A percentile compares a stretch with the other conserved stretches of the same genome.
Conservation (phyloP, 2,113 vertebrate species). For the Cavia porcellus region DNA sequence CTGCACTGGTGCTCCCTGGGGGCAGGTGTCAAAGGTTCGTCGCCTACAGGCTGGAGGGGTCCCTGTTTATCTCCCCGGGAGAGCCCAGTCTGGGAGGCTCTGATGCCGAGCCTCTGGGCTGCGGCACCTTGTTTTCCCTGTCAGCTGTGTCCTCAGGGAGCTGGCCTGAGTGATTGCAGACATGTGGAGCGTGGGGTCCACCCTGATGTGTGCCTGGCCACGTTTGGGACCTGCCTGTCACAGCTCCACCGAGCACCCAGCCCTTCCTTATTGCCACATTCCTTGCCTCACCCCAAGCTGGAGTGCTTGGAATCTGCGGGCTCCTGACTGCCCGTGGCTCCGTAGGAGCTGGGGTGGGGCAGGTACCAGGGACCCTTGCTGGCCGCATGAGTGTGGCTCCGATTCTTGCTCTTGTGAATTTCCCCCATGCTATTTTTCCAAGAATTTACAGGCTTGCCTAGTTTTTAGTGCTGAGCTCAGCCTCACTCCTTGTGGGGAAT, state of each 20-base stretch:
- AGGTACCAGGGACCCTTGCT: neutral
- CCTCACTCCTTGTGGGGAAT: neutral
- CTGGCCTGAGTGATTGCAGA: neutral
- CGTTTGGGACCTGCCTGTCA: neutral
- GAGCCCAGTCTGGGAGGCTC: neutral
- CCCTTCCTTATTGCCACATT: neutral
- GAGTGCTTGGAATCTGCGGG: neutral
- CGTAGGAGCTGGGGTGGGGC: neutral
- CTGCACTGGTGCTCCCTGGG: constrained; percentile 55
- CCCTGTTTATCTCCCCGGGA: constrained; percentile 20
- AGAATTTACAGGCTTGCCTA: neutral
- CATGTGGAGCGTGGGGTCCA: neutral
- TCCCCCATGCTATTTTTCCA: constrained; percentile 33
- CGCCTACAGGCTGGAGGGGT: constrained; percentile 42
- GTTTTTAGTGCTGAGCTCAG: neutral
- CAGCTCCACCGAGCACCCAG: neutral
- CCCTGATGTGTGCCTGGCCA: neutral
- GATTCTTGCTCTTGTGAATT: neutral
- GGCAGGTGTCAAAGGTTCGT: neutral
- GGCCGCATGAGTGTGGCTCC: neutral
- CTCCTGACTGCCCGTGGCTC: neutral
- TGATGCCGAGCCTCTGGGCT: neutral
- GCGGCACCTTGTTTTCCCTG: constrained; percentile 34
- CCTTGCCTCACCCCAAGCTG: neutral
- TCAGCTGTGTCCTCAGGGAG: neutral